Evolutionary conservation across 2,888 invertebrate genomes (phyloP).

Genomic region (Drosophila sordidapex): DNA sequence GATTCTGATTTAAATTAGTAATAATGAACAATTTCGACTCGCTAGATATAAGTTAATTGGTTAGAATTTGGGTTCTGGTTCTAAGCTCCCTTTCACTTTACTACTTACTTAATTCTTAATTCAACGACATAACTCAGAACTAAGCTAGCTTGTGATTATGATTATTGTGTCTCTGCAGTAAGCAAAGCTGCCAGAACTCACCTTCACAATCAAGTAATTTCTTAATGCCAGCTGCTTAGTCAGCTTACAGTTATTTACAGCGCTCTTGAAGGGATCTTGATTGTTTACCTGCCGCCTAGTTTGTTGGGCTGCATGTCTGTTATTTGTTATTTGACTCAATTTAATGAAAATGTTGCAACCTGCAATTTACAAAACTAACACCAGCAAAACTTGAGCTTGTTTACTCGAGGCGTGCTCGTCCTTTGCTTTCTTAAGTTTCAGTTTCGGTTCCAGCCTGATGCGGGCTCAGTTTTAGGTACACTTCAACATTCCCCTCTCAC

Average conservation of each 20-base stretch:
- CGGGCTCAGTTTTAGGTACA: conserved; percentile 70
- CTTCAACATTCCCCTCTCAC: conserved; percentile 42
- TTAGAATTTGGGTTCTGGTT: not conserved
- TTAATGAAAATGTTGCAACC: conserved; percentile 82
- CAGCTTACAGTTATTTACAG: conserved; percentile 50
- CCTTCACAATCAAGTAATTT: conserved; percentile 42
- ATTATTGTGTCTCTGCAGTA: not conserved
- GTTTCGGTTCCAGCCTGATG: conserved; percentile 38
- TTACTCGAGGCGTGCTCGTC: conserved; percentile 48
- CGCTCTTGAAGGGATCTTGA: conserved; percentile 43
- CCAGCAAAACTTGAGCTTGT: conserved; percentile 68
- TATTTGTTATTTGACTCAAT: conserved; percentile 75
- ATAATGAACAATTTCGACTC: too few species aligned
- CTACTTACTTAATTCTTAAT: not conserved
- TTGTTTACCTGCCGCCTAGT: conserved; percentile 47
- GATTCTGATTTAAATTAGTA: not conserved
- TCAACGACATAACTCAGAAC: not conserved
- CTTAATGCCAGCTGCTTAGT: conserved; percentile 45
- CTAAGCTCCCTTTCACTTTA: not conserved
- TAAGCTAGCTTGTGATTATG: conserved; percentile 10
- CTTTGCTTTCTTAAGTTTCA: conserved; percentile 16
- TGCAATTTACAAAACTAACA: conserved; percentile 76
- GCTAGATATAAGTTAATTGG: not conserved
- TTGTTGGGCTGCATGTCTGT: conserved; percentile 27
- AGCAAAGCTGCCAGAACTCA: conserved; percentile 1